phyloP scores from a whole-genome alignment of 2,113 vertebrate species.

The Psammodynastes pulverulentus region DNA sequence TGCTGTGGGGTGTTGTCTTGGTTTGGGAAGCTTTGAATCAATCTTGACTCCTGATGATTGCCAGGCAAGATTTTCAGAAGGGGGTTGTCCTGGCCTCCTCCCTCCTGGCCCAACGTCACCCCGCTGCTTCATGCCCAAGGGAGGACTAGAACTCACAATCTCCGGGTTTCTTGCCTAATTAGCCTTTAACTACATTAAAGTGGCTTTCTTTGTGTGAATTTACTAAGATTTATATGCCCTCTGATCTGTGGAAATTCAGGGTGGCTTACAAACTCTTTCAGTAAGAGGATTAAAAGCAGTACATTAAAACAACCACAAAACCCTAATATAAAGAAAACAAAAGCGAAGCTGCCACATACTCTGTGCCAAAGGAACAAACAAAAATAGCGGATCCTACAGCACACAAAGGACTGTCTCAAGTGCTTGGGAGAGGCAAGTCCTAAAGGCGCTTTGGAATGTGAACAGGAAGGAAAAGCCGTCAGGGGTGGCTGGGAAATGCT shows the following conservation, averaged over 20 bases:
- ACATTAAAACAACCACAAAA: background rate
- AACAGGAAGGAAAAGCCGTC: background rate
- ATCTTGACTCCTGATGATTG: background rate
- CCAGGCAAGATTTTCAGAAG: background rate
- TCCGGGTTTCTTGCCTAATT: background rate
- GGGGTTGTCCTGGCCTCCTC: no score
- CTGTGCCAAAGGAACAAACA: background rate
- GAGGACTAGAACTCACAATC: background rate
- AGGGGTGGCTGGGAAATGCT: no score
- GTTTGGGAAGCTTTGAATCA: background rate
- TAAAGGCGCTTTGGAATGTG: background rate
- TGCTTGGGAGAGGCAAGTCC: background rate
- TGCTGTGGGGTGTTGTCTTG: background rate
- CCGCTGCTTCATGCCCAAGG: background rate
- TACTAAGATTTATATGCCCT: background rate
- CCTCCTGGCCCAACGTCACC: background rate
- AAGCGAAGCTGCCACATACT: background rate
- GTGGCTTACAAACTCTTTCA: background rate
- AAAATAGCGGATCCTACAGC: background rate
- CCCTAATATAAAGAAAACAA: background rate
- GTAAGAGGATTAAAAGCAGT: background rate
- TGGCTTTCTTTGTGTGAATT: background rate
- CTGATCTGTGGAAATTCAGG: background rate
- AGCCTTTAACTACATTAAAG: background rate
- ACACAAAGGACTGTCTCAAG: background rate